Base-by-base conservation (phyloP, 2,797 vertebrate species). In the Sebastiscus albofasciatus region DNA sequence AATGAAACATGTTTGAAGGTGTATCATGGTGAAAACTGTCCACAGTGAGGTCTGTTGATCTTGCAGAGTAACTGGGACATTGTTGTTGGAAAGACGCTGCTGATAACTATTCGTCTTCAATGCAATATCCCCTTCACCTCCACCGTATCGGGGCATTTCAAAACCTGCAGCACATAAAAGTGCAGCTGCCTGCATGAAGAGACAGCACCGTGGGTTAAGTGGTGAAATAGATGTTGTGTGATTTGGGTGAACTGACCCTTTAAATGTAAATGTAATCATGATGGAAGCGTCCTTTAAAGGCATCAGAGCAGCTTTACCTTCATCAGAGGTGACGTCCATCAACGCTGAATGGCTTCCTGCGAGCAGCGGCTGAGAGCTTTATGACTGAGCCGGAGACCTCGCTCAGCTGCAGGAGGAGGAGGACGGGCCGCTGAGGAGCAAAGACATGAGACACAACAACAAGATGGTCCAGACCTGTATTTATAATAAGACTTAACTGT, bases 221-320 rank as follows among this genome's bases (percentile, higher is more conserved):
- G 26, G 24, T 36, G 24, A 33, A 72, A 58, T 56, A 71, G 60
- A 76, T 29, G 65, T 13, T 58, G 54, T 81, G 62, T 55, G 34
- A 82, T 84, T 83, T 75, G 80, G 39, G 72, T 77, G 84, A 87
- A 89, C 69, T 74, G 85, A 88, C 82, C 85, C 89, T 92, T 87
- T 82, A 82, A 89, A 91, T 92, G 89, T 84, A 90, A 91, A 93
- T 89, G 85, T 73, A 86, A 90, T 91, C 90, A 87, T 82, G 84
- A 79, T 82, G 67, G 75, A 91, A 87, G 84, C 78, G 82, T 88
- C 80, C 72, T 91, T 82, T 86, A 83, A 79, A 80, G 70, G 49
- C 71, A 9, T 69, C 33, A 5, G 62, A 49, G 65, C 78, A 46
- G 73, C 80, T 78, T 86, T 79, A 84, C 81, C 88, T 86, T 80